Percentiles rank a stretch among this genome's conserved stretches.
Conservation (phyloP, 2,113 vertebrate genomes). For the Dissostichus mawsoni region DNA sequence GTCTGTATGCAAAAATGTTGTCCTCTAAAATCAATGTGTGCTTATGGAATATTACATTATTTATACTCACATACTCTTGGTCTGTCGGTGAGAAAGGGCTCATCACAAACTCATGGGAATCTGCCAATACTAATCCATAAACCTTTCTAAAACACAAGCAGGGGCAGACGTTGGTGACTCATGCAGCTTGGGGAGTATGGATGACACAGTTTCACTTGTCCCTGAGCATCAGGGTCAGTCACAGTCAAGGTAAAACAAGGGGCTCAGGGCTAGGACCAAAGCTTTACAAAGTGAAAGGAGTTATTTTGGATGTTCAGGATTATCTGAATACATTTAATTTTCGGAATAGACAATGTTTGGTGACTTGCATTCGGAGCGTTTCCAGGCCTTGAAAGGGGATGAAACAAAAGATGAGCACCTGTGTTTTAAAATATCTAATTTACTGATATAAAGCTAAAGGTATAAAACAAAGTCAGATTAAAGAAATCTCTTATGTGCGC, state of each 20-base stretch:
- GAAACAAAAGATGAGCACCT: neutral
- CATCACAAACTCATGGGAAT: constrained; percentile 55
- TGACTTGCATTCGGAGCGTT: constrained; percentile 4
- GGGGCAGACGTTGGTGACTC: constrained; percentile 47
- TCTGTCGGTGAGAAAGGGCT: constrained; percentile 45
- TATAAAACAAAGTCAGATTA: no score
- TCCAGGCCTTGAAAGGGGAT: neutral
- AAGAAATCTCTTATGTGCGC: neutral
- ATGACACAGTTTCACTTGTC: constrained; percentile 16
- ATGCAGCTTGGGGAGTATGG: neutral
- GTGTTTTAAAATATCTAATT: neutral
- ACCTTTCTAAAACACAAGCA: constrained; percentile 43
- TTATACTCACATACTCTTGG: constrained; percentile 36
- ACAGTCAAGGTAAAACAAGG: constrained; percentile 2
- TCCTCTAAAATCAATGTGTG: constrained; percentile 58
- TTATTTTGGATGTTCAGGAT: neutral
- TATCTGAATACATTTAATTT: constrained; percentile 9
- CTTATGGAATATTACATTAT: constrained; percentile 49
- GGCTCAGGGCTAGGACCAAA: neutral
- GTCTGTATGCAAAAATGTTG: constrained; percentile 34
- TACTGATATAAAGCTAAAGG: constrained; percentile 9
- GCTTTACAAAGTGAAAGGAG: neutral
- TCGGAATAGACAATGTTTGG: neutral
- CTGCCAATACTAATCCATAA: constrained; percentile 68
- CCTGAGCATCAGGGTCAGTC: neutral